phyloP scores from a whole-genome alignment of 1,140 invertebrate species.

The Telenomus remus region DNA sequence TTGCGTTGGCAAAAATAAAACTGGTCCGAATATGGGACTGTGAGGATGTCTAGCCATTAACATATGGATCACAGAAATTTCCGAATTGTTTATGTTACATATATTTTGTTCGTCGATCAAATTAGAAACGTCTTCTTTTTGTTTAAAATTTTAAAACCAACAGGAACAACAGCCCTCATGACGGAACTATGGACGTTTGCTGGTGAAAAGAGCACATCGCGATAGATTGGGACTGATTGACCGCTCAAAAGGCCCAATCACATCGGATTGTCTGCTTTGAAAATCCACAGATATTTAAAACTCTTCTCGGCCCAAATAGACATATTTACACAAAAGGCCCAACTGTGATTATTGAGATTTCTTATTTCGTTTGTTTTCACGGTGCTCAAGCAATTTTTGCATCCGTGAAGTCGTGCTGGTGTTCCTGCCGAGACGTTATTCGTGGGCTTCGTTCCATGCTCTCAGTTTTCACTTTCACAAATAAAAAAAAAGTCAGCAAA shows the following conservation, averaged over 20 bases:
- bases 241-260: slow-evolving; percentile 59
- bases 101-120: no score
- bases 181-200: slow-evolving; percentile 20
- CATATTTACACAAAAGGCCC: slow-evolving; percentile 71
- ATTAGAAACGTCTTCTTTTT: no score
- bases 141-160: no score
- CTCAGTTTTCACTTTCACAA: no score
- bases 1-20: slow-evolving; percentile 10
- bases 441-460: no score
- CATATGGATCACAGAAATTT: slow-evolving; percentile 5
- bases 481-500: no score
- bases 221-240: slow-evolving; percentile 66
- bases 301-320: slow-evolving; percentile 66
- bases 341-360: slow-evolving; percentile 31
- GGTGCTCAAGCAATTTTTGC: no score
- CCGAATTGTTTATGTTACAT: no score
- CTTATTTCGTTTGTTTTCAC: slow-evolving; percentile 19
- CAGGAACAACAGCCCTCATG: slow-evolving; percentile 22
- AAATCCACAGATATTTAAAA: slow-evolving; percentile 21
- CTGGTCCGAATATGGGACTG: slow-evolving; percentile 6
- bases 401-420: no score
- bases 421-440: no score
- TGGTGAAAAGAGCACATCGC: slow-evolving; percentile 9
- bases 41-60: background rate
- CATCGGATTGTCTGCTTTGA: slow-evolving; percentile 24